Base-by-base conservation (phyloP, 2,113 vertebrate genomes). In the Elanus axillaris region DNA sequence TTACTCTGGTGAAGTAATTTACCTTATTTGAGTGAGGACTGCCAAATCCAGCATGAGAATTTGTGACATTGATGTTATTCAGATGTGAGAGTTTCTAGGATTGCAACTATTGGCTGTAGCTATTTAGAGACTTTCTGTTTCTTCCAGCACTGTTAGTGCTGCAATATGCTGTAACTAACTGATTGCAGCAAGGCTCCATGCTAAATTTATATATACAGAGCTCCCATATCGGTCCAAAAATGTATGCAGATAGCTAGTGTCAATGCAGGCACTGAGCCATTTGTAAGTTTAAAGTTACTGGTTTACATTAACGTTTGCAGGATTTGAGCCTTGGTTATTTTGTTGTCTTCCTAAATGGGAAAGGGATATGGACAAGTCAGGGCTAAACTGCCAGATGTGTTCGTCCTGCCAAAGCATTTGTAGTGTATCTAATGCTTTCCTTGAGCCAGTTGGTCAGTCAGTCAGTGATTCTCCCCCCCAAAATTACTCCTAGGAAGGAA, bases 151-250 rank as follows among this genome's bases (percentile, higher is more conserved):
- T 63, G 59, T 62, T 91, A 53, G 77, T 45, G 50, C 73, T 90
- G 80, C 84, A 91, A 47, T 94, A 94, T 3, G 45, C 93, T 97
- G 94, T 96, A 96, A 96, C 95, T 94, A 97, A 97, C 93, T 90
- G 94, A 97, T 96, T 97, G 94, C 84, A 95, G 77, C 58, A 82
- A 73, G 86, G 62, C 80, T 97, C 84, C 84, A 83, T 82, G 97
- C 84, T 96, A 87, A 75, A 94, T 96, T 95, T 94, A 87, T 86
- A 53, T 69, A 76, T 67, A 95, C 52, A 94, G 64, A 93, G 56
- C 64, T 95, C 80, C 85, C 53, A 73, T 94, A 75, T 89, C 95
- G 69, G 53, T 48, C 68, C 5, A 90, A 91, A 94, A 94, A 88
- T 52, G 77, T 82, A 73, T 43, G 74, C 55, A 90, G 86, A 90